Evolutionary conservation across 2,797 vertebrate genomes (phyloP), one percentile per base, ranked within the genome.

Genomic region (Epinephelus coioides): DNA sequence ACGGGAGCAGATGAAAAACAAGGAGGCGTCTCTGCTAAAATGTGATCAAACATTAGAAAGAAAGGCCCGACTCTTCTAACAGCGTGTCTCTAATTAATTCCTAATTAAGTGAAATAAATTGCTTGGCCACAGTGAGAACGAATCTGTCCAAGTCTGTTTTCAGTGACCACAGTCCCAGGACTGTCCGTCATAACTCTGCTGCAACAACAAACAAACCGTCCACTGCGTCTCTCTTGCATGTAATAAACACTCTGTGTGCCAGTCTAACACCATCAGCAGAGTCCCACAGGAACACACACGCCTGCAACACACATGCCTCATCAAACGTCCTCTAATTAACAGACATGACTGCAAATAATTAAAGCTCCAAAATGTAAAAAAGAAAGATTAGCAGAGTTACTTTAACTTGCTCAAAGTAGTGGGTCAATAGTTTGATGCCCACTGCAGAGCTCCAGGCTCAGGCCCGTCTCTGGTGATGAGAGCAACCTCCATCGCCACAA

Each of bases 1-100:
- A 71, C 50, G 40, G 69, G 13, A 81, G 51, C 44, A 43, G 55
- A 63, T 73, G 38, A 55, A 23, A 73, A 78, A 68, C 21, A 59
- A 38, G 6, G 2, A 51, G 49, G 57, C 38, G 17, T 71, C 54
- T 30, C 19, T 8, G 63, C 19, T 34, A 13, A 53, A 63, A 63
- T 19, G 38, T 17, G 9, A 51, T 69, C 38, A 76, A 59, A 79
- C 56, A 11, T 15, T 9, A 25, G 8, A 69, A 27, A 18, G 17
- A 56, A 38, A 75, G 30, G 19, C 21, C 53, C 1, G 17, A 5
- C 21, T 59, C 21, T 18, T 34, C 53, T n/a, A 66, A 70, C 14
- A 59, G 60, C 11, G 21, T 19, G 44, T 0, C 5, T 34, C 25
- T 21, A 50, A n/a, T 38, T 34, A 38, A 62, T 51, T 15, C 25